Evolutionary conservation across 2,113 vertebrate genomes (phyloP), one percentile per base, ranked within the genome.

Genomic region (Balaenoptera acutorostrata): DNA sequence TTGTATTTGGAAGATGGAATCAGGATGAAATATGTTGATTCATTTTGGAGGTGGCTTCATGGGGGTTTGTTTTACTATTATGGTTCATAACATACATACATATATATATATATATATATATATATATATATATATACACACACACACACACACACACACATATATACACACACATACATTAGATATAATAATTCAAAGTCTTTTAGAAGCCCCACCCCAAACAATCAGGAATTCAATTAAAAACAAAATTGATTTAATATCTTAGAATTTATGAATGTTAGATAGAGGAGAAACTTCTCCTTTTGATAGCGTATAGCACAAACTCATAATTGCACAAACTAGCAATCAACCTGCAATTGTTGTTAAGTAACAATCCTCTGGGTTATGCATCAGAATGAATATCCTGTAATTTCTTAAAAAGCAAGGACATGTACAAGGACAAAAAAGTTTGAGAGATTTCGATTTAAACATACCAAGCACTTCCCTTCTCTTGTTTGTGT

Each of bases 151-250:
- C n/a, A n/a, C n/a, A n/a, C n/a, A n/a, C n/a, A n/a, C n/a, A n/a
- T 1, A 49, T 0, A 49, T 0, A 52, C 0, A 17, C 0, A 49
- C 4, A 52, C 49, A 52, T 17, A 52, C 52, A 52, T 72, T 66
- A 63, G n/a, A n/a, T 64, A 90, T 68, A 88, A 90, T 29, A 89
- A 55, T 31, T 85, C 71, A 81, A 29, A 80, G 44, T 44, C 18
- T 90, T 96, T 69, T 41, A 71, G 20, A 90, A 86, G 72, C 13
- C 10, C 12, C 49, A 10, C 8, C 12, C 69, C 33, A 2, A 72
- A 83, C 8, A 44, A 61, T 49, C 25, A 91, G 31, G 44, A 46
- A 63, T 39, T 59, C 10, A 8, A 49, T 14, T 83, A 68, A 90
- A 87, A 93, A 36, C 27, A 83, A 89, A 25, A 31, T 1, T 41